Base-by-base conservation (phyloP, 2,797 vertebrate genomes). In the Remorina albescens region DNA sequence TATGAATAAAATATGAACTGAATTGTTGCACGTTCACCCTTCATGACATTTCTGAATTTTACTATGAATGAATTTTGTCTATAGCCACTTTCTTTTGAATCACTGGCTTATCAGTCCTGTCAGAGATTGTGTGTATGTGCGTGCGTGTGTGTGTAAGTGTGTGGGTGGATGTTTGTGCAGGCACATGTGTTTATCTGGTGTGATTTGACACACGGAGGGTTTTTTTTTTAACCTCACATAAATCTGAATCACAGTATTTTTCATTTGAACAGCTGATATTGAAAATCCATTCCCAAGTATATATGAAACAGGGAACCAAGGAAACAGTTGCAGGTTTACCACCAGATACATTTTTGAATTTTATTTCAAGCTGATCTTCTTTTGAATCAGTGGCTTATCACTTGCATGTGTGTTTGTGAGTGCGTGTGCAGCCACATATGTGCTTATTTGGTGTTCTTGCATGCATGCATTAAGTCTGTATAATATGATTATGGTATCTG, bases 401-500 rank as follows among this genome's bases (percentile, higher is more conserved):
- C 4, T 50, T 25, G 25, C 60, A 39, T 28, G 39, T 21, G 32
- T n/a, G 19, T n/a, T n/a, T n/a, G n/a, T n/a, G 42, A 4, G 36
- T 47, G 72, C 28, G 72, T 6, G 60, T 59, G 56, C 50, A 49
- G 55, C 11, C 54, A 84, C 23, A 83, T 78, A 46, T 71, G 75
- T 86, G 78, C 88, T 78, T 82, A 83, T 84, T 64, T 70, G 55
- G 59, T 74, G 80, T 84, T 55, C 79, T 56, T 65, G 76, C 65
- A 73, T 86, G 84, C 83, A 81, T 89, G 89, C 86, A 88, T 89
- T 85, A 85, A 61, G 71, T 85, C 71, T 50, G 74, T 76, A 81
- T 89, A 85, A 92, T 80, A 68, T 81, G 68, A 92, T 91, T 90
- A 88, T 25, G 8, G 68, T 85, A 86, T 90, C 88, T 86, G 81